Percentiles rank a stretch among this genome's conserved stretches.
phyloP scores from a whole-genome alignment of 2,888 invertebrate species.

The Druceiella hillmani region DNA sequence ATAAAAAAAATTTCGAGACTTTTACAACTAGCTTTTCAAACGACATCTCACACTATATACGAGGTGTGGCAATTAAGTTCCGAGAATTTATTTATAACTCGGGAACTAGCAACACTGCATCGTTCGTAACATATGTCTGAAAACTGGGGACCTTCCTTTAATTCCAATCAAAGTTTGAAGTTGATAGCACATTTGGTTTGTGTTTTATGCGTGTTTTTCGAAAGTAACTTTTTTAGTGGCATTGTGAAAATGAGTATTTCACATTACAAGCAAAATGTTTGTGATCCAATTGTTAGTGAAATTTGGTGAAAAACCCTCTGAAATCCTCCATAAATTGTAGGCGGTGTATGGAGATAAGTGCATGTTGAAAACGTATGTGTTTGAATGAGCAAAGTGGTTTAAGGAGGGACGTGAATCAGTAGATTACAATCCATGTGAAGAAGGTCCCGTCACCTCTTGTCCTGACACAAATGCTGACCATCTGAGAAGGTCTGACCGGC shows the following conservation, averaged over 20 bases:
- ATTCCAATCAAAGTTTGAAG: neutral
- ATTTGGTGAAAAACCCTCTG: neutral
- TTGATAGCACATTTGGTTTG: neutral
- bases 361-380: neutral
- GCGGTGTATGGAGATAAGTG: neutral
- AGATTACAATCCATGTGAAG: slow-evolving; percentile 1
- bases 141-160: neutral
- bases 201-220: neutral
- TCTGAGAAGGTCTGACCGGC: too few species aligned
- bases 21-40: too few species aligned
- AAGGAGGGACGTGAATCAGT: neutral
- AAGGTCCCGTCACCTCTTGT: slow-evolving; percentile 1
- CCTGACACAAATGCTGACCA: slow-evolving; percentile 1
- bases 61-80: slow-evolving; percentile 1
- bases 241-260: neutral
- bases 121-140: neutral
- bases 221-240: slow-evolving; percentile 1
- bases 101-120: neutral
- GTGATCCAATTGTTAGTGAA: neutral
- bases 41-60: too few species aligned
- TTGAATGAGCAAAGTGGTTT: slow-evolving; percentile 1
- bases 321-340: neutral
- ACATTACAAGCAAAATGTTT: neutral
- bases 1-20: too few species aligned
- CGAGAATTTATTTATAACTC: neutral